Percentiles rank a stretch among this genome's conserved stretches.
Evolutionary conservation across 1,140 invertebrate genomes (phyloP).

Genomic region (Dufourea novaeangliae): DNA sequence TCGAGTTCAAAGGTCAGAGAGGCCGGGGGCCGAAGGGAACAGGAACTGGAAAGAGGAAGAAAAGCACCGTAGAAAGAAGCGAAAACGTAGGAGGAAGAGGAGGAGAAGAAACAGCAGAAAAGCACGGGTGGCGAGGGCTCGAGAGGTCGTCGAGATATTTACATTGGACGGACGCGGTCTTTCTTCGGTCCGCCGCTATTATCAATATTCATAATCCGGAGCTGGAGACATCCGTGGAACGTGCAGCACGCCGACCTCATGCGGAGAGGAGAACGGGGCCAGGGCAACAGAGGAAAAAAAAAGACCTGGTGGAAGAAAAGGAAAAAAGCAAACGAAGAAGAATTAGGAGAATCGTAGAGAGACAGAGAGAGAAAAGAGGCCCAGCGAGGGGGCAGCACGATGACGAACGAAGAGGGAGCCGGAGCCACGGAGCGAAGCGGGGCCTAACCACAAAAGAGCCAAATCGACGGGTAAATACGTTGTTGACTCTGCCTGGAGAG

Average conservation of each 20-base stretch:
- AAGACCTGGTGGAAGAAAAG: not conserved
- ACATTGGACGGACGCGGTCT: slow-evolving; percentile 60
- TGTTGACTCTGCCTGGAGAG: slow-evolving; percentile 76
- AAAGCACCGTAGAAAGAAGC: not conserved
- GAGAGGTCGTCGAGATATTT: slow-evolving; percentile 66
- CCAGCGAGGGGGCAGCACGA: slow-evolving; percentile 5
- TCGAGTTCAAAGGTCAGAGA: slow-evolving; percentile 39
- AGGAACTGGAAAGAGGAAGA: not conserved
- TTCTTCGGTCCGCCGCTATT: slow-evolving; percentile 66
- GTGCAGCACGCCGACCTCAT: slow-evolving; percentile 71
- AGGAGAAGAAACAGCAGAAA: slow-evolving; percentile 13
- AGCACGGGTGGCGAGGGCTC: slow-evolving; percentile 61
- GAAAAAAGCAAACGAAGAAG: not conserved
- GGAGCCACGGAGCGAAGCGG: slow-evolving; percentile 4
- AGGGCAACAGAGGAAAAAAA: not conserved
- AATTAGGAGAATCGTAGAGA: slow-evolving; percentile 23
- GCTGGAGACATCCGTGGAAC: slow-evolving; percentile 69
- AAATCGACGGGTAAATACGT: slow-evolving; percentile 79
- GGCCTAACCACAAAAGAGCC: slow-evolving; percentile 75
- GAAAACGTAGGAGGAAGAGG: not conserved
- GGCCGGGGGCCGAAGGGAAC: too few species aligned
- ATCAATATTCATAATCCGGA: slow-evolving; percentile 78
- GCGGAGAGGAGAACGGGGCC: slow-evolving; percentile 56
- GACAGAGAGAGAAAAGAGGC: not conserved
- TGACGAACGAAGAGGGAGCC: slow-evolving; percentile 29